Evolutionary conservation across 2,888 invertebrate species (phyloP), one percentile per base, ranked within the genome.

Genomic region (Catocala fraxini): DNA sequence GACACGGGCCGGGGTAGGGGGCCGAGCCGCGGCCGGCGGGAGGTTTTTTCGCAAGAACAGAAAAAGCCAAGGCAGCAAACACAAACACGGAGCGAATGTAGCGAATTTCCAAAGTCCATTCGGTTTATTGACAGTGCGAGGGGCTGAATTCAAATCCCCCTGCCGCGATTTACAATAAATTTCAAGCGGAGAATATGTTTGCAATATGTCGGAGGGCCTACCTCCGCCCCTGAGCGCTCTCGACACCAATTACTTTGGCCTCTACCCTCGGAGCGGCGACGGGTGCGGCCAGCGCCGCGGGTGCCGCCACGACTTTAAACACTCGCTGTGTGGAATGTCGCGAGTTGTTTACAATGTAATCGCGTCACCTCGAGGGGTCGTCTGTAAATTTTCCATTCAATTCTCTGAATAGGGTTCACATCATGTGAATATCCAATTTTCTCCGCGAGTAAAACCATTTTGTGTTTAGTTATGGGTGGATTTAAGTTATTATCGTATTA

Each of bases 141-240:
- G 84, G 82, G 76, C 70, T 75, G 78, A 77, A 90, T 89, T 89
- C 89, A 88, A 90, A 90, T 88, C 89, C 91, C 89, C 87, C 88
- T 81, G 87, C 79, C 88, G 87, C 90, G 91, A 88, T 91, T 93
- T 92, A 91, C 93, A 91, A 92, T 93, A 92, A 91, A 92, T 91
- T 92, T 92, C 89, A 88, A 92, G 86, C 87, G 90, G 83, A 86
- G 91, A 92, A 92, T 92, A 93, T 93, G 93, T 91, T 91, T 85
- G 90, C 91, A 89, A 92, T 92, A 91, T 91, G 92, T 92, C 85
- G 74, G 72, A 77, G 79, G 77, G 81, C 75, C 58, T 43, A 13
- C 49, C 48, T 69, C 65, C 75, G 73, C 75, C 70, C 73, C 74
- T 75, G 42, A 62, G 49, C 63, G 69, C 76, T 66, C 82, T 79